Base-by-base conservation (phyloP, 2,888 invertebrate species). In the Campoplex nolae region DNA sequence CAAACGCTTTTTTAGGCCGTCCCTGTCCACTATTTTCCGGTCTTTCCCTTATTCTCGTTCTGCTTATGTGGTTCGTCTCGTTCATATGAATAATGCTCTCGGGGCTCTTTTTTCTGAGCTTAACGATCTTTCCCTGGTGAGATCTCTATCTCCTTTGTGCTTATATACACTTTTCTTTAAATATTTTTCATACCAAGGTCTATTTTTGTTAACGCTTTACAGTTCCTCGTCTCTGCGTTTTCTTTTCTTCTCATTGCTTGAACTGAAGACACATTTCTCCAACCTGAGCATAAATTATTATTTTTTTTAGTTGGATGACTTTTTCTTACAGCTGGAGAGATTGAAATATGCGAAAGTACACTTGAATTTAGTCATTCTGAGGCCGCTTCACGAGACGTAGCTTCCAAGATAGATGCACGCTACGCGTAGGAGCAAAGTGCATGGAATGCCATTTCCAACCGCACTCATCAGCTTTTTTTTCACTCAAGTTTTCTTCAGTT, bases 21-120 rank as follows among this genome's bases (percentile, higher is more conserved):
- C 73, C 18, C 56, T 56, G 48, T 38, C 42, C 51, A 28, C 42
- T 16, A 58, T 45, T 51, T 73, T 73, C 65, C 38, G 35, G 35
- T 38, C 18, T 23, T 42, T 62, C 62, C 48, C 78, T 67, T 35
- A 42, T 68, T 65, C 74, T 73, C 48, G 13, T 16, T 38, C 71
- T 28, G 28, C 16, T 51, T 65, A 48, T 68, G 35, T 35, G 23
- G 48, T 70, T 58, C 76, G 28, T 83, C 62, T 81, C 83, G 76
- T 80, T 83, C 78, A 83, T 87, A 87, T 88, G 62, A 58, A 58
- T 80, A 88, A 83, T 85, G 83, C 83, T 83, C 74, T 56, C 16
- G 65, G 42, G 81, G 77, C 38, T 85, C 84, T 80, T 77, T 62
- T 54, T 23, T 76, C 51, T 32, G 68, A 80, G 73, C 71, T 86